Evolutionary conservation across 2,888 invertebrate genomes (phyloP), one percentile per base, ranked within the genome.

Genomic region (Troides aeacus): DNA sequence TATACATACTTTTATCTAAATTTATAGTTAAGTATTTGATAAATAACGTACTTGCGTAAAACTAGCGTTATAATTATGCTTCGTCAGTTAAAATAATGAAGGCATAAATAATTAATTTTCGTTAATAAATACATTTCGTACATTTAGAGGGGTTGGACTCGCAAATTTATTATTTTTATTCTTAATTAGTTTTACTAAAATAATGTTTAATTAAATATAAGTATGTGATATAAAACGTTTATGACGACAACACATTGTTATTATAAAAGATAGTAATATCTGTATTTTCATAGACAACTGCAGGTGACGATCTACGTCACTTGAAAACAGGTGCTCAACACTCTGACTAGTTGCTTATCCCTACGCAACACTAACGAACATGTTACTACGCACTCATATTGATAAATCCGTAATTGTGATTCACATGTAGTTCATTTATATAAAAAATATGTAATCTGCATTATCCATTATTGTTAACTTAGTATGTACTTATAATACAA

Each of bases 21-120:
- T 76, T 74, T 74, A 75, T 67, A 74, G 72, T 76, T 77, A 85
- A 76, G 78, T 84, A 83, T 79, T 78, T 79, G 82, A 87, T 86
- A 88, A 88, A 87, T 87, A 87, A 76, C 76, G 46, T 46, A 46
- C 36, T 39, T n/a, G 78, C 83, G 78, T 80, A 82, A 77, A 77
- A 79, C 79, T 79, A 72, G 69, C 74, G 73, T 81, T 84, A 84
- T 74, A 84, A 88, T 88, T 89, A 90, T 88, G 89, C 87, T 81
- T 84, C 84, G 79, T 86, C 83, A 84, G 82, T 82, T 82, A 78
- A 81, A 80, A 75, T 75, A 73, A 72, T 72, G 74, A 74, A 79
- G 71, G 79, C 78, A 83, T 78, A 80, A 81, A 83, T 77, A 76
- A 78, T 76, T 72, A 73, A 76, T 77, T 79, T 79, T 81, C 12